These are phyloP conservation scores for Pteromalus puparum DNA, from an alignment of 1,140 invertebrate genomes.

Conservation along the genomic window DNA sequence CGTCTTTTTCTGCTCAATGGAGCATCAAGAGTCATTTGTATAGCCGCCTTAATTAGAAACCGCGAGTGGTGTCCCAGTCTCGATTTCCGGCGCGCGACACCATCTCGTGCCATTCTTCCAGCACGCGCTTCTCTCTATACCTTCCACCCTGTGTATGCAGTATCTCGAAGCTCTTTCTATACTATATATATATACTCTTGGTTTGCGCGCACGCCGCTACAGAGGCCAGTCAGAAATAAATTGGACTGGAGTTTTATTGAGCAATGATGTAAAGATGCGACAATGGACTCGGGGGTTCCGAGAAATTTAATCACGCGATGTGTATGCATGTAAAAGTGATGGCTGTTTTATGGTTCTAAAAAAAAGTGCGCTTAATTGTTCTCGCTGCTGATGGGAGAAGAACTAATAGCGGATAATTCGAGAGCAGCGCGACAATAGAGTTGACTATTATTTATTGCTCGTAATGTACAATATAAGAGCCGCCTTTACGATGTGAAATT, in stretches of 20 bases:
- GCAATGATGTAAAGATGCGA: constrained; percentile 15
- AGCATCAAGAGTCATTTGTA: constrained; percentile 47
- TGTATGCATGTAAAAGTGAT: not conserved
- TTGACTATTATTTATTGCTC: not conserved
- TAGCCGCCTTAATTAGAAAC: constrained; percentile 44
- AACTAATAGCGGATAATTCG: not conserved
- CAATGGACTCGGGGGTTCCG: constrained; percentile 20
- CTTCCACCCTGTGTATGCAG: not conserved
- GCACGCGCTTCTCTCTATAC: not conserved
- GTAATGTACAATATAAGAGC: not conserved
- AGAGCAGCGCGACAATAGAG: not conserved
- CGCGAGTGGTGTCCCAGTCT: constrained; percentile 41
- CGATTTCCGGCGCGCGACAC: constrained; percentile 47
- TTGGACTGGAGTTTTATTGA: constrained; percentile 44
- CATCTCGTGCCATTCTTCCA: constrained; percentile 10
- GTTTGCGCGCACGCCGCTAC: not conserved
- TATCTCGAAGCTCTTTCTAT: not conserved
- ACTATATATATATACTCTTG: not conserved
- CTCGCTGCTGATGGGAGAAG: not conserved
- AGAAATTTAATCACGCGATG: constrained; percentile 33
- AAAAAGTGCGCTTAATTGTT: not conserved
- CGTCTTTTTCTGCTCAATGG: constrained; percentile 44
- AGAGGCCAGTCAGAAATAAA: not conserved
- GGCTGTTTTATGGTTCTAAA: constrained; percentile 6
- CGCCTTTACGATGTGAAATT: not conserved